Evolutionary conservation across 2,888 invertebrate genomes (phyloP), one percentile per base, ranked within the genome.

Genomic region (Oscheius sp.): DNA sequence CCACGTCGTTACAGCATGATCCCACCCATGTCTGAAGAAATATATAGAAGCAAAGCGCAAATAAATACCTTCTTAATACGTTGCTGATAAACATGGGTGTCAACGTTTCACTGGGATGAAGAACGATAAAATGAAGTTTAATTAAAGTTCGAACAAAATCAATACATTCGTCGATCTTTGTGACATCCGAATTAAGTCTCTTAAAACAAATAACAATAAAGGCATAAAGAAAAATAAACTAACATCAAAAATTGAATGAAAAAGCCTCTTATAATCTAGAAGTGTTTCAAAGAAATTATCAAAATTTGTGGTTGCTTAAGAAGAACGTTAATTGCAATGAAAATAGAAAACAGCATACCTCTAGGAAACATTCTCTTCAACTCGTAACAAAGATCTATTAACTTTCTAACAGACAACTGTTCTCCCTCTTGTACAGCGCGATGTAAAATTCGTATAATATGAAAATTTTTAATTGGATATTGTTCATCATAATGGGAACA

Each of bases 301-400:
- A 47, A 77, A 74, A 8, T 68, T 28, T 8, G 71, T 59, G 0
- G 56, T 62, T 12, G 77, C 76, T 77, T 59, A 47, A 77, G 67
- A 45, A 2, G 17, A 41, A 59, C 2, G 38, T 47, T 24, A 2
- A 33, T 28, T 28, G 24, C 8, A 26, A 4, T 17, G 22, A 26
- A n/a, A 14, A 20, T 12, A 20, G 38, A 20, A 74, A 36, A 64
- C 26, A 12, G 41, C 41, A 20, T n/a, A 79, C 80, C 73, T 41
- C 68, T 22, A 12, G 82, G 82, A 57, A 81, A 82, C 38, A 80
- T 22, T 8, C 72, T 67, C 44, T 75, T 68, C 56, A 82, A 66
- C 62, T 82, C 82, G 33, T 77, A 81, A 3, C 73, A 74, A 33
- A 67, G 78, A 30, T 80, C 81, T 3, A 76, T 75, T n/a, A 82